Conservation (phyloP, 1,140 invertebrate genomes). For the Tetragonula clypearis region DNA sequence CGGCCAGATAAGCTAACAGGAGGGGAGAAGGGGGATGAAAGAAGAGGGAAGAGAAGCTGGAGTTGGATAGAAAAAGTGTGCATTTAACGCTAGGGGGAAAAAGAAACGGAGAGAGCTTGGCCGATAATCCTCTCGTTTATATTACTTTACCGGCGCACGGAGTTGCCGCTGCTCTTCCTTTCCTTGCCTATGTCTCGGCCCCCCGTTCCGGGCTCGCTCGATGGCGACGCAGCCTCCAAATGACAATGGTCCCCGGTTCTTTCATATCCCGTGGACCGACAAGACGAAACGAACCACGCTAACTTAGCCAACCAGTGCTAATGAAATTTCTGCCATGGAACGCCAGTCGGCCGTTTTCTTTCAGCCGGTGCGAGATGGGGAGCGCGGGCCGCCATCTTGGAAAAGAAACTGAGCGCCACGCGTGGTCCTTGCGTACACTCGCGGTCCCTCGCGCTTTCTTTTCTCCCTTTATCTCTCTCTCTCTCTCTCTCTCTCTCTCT, state of each 20-base stretch:
- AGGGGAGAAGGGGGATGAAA: too few relatives aligned
- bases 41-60: background rate
- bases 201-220: background rate
- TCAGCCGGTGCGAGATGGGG: background rate
- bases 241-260: conserved; percentile 41
- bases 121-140: conserved; percentile 70
- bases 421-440: background rate
- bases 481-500: too few relatives aligned
- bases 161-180: background rate
- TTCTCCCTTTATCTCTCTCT: too few relatives aligned
- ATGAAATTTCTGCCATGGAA: conserved; percentile 58
- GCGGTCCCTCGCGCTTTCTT: too few relatives aligned
- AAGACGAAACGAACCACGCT: conserved; percentile 42
- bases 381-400: background rate
- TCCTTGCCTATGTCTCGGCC: background rate
- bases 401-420: background rate
- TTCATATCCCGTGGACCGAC: conserved; percentile 59
- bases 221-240: conserved; percentile 26
- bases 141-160: conserved; percentile 59
- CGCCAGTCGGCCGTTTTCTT: conserved; percentile 14
- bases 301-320: conserved; percentile 47
- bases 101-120: conserved; percentile 47
- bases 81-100: conserved; percentile 57
- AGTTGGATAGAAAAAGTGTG: conserved; percentile 39
- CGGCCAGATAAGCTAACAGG: conserved; percentile 10